phyloP scores from a whole-genome alignment of 1,140 invertebrate genomes.

The Gonatopus flavifemur region DNA sequence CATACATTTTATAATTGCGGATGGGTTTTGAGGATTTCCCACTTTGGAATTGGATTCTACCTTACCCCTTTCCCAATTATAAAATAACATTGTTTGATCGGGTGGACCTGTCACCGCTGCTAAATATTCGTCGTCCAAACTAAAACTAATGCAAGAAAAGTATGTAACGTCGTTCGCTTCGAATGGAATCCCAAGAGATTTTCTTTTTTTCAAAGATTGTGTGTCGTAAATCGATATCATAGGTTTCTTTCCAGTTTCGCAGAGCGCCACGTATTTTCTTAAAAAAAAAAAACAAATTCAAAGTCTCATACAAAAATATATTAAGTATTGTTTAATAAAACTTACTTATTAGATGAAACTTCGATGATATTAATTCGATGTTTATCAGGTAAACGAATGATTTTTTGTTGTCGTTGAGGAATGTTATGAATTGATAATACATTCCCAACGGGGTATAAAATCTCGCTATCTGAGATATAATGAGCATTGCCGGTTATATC shows the following conservation, averaged over 20 bases:
- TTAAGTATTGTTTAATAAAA: constrained; percentile 16
- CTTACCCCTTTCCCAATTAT: constrained; percentile 83
- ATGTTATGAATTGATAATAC: constrained; percentile 68
- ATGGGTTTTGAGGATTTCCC: constrained; percentile 64
- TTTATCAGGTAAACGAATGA: constrained; percentile 56
- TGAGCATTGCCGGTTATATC: constrained; percentile 65
- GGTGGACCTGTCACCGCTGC: constrained; percentile 77
- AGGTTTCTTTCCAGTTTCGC: constrained; percentile 60
- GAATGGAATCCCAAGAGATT: constrained; percentile 63
- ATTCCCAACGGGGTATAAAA: constrained; percentile 70
- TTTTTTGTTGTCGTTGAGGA: constrained; percentile 46
- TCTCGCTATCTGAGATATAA: constrained; percentile 67
- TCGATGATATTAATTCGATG: constrained; percentile 60
- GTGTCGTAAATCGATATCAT: constrained; percentile 70
- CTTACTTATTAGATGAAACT: constrained; percentile 68
- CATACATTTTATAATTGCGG: constrained; percentile 57
- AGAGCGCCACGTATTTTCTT: constrained; percentile 62
- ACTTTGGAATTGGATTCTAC: constrained; percentile 75
- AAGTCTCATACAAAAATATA: too few relatives aligned
- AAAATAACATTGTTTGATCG: constrained; percentile 79
- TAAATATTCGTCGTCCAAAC: constrained; percentile 76
- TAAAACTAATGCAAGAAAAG: constrained; percentile 75
- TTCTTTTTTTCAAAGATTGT: constrained; percentile 63
- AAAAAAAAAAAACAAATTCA: constrained; percentile 21
- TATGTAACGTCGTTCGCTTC: constrained; percentile 54